Conservation (phyloP, 2,113 vertebrate species). For the Patagioenas fasciata region DNA sequence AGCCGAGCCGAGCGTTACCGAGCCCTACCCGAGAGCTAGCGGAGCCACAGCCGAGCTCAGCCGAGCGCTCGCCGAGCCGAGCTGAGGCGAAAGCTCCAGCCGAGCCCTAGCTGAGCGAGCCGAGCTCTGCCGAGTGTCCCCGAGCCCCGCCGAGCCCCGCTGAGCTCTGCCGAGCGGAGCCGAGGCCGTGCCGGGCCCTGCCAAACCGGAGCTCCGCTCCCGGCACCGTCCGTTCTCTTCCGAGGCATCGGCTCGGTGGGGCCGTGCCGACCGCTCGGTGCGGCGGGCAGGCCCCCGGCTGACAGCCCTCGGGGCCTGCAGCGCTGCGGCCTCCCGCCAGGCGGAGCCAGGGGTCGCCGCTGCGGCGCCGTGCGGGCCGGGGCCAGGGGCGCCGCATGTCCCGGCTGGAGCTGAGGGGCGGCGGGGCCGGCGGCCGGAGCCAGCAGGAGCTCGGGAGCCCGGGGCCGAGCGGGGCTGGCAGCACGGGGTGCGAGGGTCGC, state of each 20-base stretch:
- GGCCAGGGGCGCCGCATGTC: neutral
- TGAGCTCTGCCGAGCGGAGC: neutral
- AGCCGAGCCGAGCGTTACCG: too few relatives aligned
- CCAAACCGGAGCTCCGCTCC: neutral
- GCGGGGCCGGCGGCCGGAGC: neutral
- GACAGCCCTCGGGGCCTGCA: neutral
- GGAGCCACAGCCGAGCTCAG: too few relatives aligned
- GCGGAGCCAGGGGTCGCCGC: neutral
- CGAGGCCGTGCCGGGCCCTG: too few relatives aligned
- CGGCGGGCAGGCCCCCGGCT: neutral
- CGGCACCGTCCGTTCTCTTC: neutral
- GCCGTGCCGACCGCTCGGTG: neutral
- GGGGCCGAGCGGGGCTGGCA: neutral
- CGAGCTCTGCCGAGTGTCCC: neutral
- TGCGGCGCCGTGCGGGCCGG: neutral
- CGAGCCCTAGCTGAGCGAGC: too few relatives aligned
- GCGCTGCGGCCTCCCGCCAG: neutral
- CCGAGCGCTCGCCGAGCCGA: too few relatives aligned
- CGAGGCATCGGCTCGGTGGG: neutral
- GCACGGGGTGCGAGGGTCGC: too few relatives aligned
- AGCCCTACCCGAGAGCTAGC: too few relatives aligned
- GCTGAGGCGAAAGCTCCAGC: too few relatives aligned
- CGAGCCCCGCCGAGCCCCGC: neutral
- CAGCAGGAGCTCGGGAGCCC: neutral
- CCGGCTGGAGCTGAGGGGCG: neutral